Conservation (phyloP, 2,797 vertebrate species). For the Decapterus maruadsi region DNA sequence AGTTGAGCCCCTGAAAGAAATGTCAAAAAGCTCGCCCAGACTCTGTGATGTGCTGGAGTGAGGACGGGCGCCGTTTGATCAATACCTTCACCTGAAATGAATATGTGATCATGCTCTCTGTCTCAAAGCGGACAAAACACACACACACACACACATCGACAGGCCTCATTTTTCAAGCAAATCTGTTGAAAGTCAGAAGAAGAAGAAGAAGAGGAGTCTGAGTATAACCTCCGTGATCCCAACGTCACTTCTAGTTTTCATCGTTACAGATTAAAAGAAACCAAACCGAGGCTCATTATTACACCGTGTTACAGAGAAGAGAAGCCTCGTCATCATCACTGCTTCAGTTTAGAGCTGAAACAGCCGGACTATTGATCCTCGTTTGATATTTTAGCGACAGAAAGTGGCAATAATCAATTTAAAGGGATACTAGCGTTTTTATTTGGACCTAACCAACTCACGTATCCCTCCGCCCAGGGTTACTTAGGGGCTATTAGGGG, state of each 20-base stretch:
- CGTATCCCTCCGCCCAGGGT: too few relatives aligned
- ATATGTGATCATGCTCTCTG: constrained; percentile 48
- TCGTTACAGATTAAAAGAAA: background rate
- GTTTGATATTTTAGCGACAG: too few relatives aligned
- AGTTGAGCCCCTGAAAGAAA: constrained; percentile 71
- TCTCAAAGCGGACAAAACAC: constrained; percentile 33
- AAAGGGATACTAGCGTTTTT: too few relatives aligned
- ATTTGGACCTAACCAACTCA: too few relatives aligned
- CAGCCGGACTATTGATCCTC: too few relatives aligned
- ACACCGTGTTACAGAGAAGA: background rate
- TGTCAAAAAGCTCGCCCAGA: constrained; percentile 66
- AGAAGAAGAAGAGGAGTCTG: background rate
- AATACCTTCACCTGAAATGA: constrained; percentile 73
- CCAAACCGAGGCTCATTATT: background rate
- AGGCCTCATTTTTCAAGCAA: constrained; percentile 17
- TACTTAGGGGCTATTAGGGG: too few relatives aligned
- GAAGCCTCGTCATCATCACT: background rate
- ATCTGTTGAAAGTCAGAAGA: constrained; percentile 1
- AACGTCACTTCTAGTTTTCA: background rate
- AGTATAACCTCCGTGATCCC: background rate
- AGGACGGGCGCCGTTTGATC: constrained; percentile 52
- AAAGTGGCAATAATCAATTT: background rate
- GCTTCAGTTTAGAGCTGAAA: background rate
- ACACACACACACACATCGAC: constrained; percentile 23
- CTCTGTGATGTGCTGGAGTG: constrained; percentile 36